phyloP scores from a whole-genome alignment of 1,140 invertebrate genomes.

The Forficula auricularia region DNA sequence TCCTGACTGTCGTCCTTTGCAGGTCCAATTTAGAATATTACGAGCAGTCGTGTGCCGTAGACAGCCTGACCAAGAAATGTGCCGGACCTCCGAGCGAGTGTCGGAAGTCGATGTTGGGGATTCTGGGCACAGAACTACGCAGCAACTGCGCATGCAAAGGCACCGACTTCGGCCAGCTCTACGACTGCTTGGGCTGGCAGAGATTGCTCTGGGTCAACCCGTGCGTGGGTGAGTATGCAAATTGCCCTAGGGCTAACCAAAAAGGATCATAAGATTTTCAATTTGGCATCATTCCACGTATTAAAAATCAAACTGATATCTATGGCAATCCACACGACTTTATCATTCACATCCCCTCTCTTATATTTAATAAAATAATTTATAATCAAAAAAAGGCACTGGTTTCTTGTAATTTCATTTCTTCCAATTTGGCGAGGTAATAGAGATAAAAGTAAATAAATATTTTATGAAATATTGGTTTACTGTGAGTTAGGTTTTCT shows the following conservation, averaged over 20 bases:
- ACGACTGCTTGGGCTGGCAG: constrained; percentile 77
- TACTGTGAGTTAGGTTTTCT: too few species aligned
- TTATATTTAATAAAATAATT: too few species aligned
- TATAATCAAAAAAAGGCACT: too few species aligned
- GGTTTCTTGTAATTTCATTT: too few species aligned
- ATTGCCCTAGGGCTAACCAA: constrained; percentile 6
- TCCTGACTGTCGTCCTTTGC: too few species aligned
- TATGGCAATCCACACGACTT: background rate
- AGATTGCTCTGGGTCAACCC: constrained; percentile 78
- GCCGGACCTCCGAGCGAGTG: constrained; percentile 66
- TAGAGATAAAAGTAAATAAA: too few species aligned
- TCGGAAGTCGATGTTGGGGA: constrained; percentile 61
- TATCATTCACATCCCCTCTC: too few species aligned
- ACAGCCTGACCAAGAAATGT: constrained; percentile 71
- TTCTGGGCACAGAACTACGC: constrained; percentile 66
- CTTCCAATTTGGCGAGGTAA: too few species aligned
- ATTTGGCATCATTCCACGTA: background rate
- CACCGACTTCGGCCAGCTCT: constrained; percentile 59
- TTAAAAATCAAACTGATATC: background rate
- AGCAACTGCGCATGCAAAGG: constrained; percentile 70
- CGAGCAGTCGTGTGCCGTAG: constrained; percentile 76
- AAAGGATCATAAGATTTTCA: too few species aligned
- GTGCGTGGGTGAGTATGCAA: constrained; percentile 70
- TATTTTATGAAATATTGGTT: too few species aligned
- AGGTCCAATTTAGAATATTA: constrained; percentile 66